A percentile compares a stretch with the other conserved stretches of the same genome.
Conservation (phyloP, 2,888 invertebrate genomes). For the Dicycla oo region DNA sequence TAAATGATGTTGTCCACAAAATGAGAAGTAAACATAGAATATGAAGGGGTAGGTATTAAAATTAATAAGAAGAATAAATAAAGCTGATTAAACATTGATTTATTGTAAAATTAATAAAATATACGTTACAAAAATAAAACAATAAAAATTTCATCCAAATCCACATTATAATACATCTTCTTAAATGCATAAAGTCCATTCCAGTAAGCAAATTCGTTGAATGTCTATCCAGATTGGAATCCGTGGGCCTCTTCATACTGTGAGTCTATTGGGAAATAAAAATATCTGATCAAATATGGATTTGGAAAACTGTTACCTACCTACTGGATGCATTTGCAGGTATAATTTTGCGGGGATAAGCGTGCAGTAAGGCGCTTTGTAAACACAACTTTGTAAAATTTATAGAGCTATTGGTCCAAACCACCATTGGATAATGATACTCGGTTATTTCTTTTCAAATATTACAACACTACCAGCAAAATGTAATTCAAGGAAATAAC, state of each 20-base stretch:
- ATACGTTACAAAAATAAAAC: conserved; percentile 74
- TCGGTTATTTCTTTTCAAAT: conserved; percentile 5
- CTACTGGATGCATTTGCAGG: conserved; percentile 52
- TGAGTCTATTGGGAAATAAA: conserved; percentile 88
- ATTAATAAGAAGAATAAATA: conserved; percentile 68
- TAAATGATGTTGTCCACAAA: conserved; percentile 8
- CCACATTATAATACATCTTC: conserved; percentile 82
- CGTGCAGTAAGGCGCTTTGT: conserved; percentile 54
- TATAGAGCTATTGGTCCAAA: conserved; percentile 18
- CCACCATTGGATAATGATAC: neutral
- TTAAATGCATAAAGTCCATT: conserved; percentile 82
- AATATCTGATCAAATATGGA: conserved; percentile 85
- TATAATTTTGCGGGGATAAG: conserved; percentile 49
- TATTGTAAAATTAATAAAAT: conserved; percentile 76
- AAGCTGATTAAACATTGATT: conserved; percentile 81
- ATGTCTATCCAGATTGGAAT: conserved; percentile 71
- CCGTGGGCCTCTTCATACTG: conserved; percentile 84
- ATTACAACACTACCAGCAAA: neutral
- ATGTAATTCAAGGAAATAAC: neutral
- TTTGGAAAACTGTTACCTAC: conserved; percentile 80
- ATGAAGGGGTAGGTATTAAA: conserved; percentile 34
- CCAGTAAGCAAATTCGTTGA: conserved; percentile 74
- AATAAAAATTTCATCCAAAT: conserved; percentile 82
- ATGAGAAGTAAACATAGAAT: conserved; percentile 1
- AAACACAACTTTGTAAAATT: conserved; percentile 34